Evolutionary conservation across 2,888 invertebrate genomes (phyloP).

Genomic region (Standfussiana lucernea): DNA sequence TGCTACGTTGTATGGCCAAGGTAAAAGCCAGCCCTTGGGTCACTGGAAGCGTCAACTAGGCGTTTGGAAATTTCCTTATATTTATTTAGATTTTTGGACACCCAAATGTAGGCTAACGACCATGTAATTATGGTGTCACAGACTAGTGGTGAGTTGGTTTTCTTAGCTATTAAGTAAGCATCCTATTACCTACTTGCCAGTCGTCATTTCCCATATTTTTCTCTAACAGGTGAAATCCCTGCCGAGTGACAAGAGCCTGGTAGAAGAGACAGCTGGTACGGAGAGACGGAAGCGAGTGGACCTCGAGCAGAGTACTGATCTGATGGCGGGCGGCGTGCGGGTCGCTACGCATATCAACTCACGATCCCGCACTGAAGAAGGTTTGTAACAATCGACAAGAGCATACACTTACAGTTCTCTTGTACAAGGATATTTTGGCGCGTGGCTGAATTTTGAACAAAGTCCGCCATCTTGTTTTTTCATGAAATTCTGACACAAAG

Average conservation of each 20-base stretch:
- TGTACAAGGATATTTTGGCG: conserved; percentile 4
- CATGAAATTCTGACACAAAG: not conserved
- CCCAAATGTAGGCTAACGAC: not conserved
- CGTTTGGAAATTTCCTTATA: too few species aligned
- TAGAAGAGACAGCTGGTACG: conserved; percentile 89
- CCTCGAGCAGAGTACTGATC: conserved; percentile 96
- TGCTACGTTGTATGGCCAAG: too few species aligned
- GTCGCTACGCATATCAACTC: conserved; percentile 95
- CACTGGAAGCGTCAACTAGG: too few species aligned
- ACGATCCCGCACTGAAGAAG: conserved; percentile 95
- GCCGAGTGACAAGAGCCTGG: conserved; percentile 84
- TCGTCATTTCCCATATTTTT: not conserved
- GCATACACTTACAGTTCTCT: not conserved
- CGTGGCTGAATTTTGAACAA: not conserved
- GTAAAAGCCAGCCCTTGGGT: too few species aligned
- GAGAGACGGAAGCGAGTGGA: conserved; percentile 95
- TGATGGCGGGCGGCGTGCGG: conserved; percentile 95
- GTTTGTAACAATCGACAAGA: conserved; percentile 75
- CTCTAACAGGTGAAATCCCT: conserved; percentile 82
- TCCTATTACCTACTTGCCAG: not conserved
- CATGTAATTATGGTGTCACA: not conserved
- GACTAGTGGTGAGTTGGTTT: not conserved
- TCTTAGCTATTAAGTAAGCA: not conserved
- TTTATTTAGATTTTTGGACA: not conserved
- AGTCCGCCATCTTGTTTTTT: not conserved